A percentile compares a stretch with the other conserved stretches of the same genome.
Evolutionary conservation across 2,113 vertebrate genomes (phyloP).

Genomic region (Dicaeum eximium): DNA sequence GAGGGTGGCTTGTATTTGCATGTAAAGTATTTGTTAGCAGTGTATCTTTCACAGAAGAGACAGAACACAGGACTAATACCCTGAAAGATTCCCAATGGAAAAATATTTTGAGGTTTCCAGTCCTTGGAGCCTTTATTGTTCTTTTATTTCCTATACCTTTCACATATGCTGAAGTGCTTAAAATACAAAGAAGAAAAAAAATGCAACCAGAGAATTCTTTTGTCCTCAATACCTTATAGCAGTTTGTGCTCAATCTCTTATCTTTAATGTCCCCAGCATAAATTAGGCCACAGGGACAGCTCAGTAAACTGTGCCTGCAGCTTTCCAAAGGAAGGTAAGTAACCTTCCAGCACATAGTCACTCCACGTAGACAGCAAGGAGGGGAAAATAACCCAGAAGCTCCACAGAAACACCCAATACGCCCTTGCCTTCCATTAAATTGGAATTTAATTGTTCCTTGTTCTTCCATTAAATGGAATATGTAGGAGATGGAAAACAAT

Average conservation of each 20-base stretch:
- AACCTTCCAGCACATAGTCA: not conserved
- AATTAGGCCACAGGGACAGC: not conserved
- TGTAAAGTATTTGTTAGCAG: not conserved
- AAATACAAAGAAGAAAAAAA: not conserved
- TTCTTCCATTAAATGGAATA: not conserved
- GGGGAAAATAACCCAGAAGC: not conserved
- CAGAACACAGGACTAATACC: not conserved
- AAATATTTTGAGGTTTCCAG: not conserved
- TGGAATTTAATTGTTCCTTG: too few species aligned
- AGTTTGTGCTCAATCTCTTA: not conserved
- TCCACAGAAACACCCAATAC: not conserved
- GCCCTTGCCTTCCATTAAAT: not conserved
- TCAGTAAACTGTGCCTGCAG: not conserved
- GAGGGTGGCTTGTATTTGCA: not conserved
- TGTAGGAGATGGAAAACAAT: not conserved
- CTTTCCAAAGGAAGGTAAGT: not conserved
- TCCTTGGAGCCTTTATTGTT: not conserved
- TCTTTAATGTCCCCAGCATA: not conserved
- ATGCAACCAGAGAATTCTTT: not conserved
- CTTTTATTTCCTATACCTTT: not conserved
- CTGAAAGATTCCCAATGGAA: not conserved
- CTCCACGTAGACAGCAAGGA: accelerated
- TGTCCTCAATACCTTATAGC: not conserved
- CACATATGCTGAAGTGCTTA: not conserved
- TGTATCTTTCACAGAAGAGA: not conserved